A percentile compares a stretch with the other conserved stretches of the same genome.
These are phyloP conservation scores for Odocoileus hemionus DNA, from an alignment of 2,113 vertebrate species.

Conservation along the genomic window DNA sequence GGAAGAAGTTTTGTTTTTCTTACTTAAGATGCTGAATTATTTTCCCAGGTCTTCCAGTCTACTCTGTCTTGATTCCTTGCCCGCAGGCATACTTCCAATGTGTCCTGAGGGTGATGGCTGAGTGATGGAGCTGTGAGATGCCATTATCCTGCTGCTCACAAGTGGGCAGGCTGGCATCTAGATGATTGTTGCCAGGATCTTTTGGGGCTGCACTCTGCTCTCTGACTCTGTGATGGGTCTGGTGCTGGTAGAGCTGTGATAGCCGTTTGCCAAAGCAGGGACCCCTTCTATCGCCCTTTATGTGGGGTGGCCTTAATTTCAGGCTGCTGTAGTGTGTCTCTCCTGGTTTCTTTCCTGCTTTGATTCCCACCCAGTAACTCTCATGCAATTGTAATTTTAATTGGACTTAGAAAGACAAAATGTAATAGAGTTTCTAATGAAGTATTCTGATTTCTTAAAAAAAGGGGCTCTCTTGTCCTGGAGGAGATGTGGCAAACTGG, in stretches of 20 bases:
- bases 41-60: not conserved
- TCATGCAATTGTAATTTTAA: not conserved
- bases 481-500: not conserved
- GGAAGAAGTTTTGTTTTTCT: not conserved
- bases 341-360: not conserved
- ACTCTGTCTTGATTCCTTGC: not conserved
- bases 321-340: not conserved
- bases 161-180: not conserved
- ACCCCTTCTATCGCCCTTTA: not conserved
- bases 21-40: not conserved
- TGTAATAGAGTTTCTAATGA: not conserved
- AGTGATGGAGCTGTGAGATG: not conserved
- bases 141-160: not conserved
- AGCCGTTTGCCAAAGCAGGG: not conserved
- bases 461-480: not conserved
- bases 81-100: accelerated
- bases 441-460: not conserved
- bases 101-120: not conserved
- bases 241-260: accelerated
- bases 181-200: not conserved
- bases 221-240: not conserved
- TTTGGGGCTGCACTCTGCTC: not conserved
- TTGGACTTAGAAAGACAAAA: not conserved
- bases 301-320: not conserved
- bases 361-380: not conserved